Base-by-base conservation (phyloP, 2,797 vertebrate genomes). In the Cygnus olor region DNA sequence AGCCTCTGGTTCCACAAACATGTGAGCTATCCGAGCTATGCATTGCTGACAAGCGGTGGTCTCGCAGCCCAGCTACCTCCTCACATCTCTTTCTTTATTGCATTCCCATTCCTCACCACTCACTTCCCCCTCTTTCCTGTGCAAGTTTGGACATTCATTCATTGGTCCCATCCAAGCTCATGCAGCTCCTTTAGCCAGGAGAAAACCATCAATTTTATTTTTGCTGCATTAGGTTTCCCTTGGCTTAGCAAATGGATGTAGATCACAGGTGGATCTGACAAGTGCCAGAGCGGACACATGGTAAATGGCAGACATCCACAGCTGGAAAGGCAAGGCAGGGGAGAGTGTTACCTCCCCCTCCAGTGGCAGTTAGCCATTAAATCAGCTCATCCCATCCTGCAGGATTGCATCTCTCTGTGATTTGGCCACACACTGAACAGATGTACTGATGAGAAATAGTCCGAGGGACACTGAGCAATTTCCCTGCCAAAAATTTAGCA, bases 241-340 rank as follows among this genome's bases (percentile, higher is more conserved):
- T 58, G 61, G 21, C 40, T 82, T 51, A 63, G 47, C n/a, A 90
- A 72, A 53, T 40, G 18, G 20, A 14, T 45, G 49, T 36, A 45
- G 25, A 51, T 58, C 28, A 11, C 65, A 32, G 53, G 36, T 68
- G 60, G n/a, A 21, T 60, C 28, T 65, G 69, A 49, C 64, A 66
- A 70, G 32, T 3, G 4, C 38, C 53, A 61, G 57, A 61, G 8
- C 27, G 49, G 53, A 36, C 13, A n/a, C 18, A 34, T 27, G 19
- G 65, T 49, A 51, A 85, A 65, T 0, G 0, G 4, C 40, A 78
- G n/a, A 44, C 2, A 1, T 36, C 11, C 0, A 1, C n/a, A 69
- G n/a, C 25, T 73, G 72, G 54, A 73, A 86, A 58, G 24, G 36
- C 36, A 53, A 73, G 25, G 6, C 4, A 5, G 19, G 27, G 7